Evolutionary conservation across 2,888 invertebrate genomes (phyloP).

Genomic region (Watsonalla cultraria): DNA sequence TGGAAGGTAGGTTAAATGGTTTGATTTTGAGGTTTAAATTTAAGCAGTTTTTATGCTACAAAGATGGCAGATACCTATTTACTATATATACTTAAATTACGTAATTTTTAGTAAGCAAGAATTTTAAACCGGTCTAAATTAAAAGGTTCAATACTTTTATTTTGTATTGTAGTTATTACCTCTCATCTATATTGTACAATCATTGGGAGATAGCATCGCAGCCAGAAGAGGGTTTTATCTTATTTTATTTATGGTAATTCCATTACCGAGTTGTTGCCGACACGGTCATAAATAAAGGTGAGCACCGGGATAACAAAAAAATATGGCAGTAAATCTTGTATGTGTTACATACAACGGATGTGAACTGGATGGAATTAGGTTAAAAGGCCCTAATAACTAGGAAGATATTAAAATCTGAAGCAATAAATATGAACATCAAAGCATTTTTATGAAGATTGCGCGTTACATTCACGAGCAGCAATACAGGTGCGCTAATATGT

Average conservation of each 20-base stretch:
- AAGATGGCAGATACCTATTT: not conserved
- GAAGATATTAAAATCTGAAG: slow-evolving; percentile 7
- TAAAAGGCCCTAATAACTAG: not conserved
- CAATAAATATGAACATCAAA: not conserved
- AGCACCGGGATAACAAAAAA: slow-evolving; percentile 23
- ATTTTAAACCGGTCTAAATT: too few species aligned
- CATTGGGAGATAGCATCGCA: slow-evolving; percentile 15
- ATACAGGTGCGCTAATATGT: too few species aligned
- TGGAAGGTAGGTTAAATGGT: too few species aligned
- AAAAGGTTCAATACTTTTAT: too few species aligned
- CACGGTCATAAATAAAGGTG: slow-evolving; percentile 30
- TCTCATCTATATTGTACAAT: not conserved
- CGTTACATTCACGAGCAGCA: too few species aligned
- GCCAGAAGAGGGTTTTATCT: slow-evolving; percentile 10
- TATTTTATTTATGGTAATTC: slow-evolving; percentile 27
- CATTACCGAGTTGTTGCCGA: slow-evolving; percentile 21
- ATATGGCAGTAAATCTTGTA: slow-evolving; percentile 18
- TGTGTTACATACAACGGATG: slow-evolving; percentile 8
- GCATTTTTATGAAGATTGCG: too few species aligned
- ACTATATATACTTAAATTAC: too few species aligned
- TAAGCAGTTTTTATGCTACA: too few species aligned
- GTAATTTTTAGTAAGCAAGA: too few species aligned
- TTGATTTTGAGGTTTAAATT: too few species aligned
- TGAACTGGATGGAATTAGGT: slow-evolving; percentile 8
- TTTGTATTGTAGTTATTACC: too few species aligned